phyloP scores from a whole-genome alignment of 2,888 invertebrate genomes.

The Lochmaea capreae region DNA sequence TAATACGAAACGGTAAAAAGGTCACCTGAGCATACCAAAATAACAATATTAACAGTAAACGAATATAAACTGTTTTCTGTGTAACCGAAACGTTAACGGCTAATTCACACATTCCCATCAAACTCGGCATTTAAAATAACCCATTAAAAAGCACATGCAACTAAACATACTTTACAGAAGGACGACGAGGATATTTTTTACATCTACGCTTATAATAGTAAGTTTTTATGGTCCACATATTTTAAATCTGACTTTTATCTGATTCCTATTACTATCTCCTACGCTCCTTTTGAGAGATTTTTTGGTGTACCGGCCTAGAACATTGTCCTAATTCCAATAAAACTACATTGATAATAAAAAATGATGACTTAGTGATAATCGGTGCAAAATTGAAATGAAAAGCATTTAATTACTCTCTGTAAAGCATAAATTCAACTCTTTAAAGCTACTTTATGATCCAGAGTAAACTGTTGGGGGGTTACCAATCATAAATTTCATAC shows the following conservation, averaged over 20 bases:
- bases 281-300: not conserved
- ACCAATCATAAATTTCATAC: too few species aligned
- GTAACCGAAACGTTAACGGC: constrained; percentile 17
- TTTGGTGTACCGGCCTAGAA: too few species aligned
- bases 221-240: constrained; percentile 20
- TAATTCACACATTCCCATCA: constrained; percentile 27
- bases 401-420: too few species aligned
- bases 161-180: constrained; percentile 11
- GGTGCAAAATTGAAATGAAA: too few species aligned
- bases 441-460: too few species aligned
- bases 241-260: constrained; percentile 25
- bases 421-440: too few species aligned
- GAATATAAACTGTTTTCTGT: constrained; percentile 8
- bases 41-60: too few species aligned
- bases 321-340: too few species aligned
- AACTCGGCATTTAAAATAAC: constrained; percentile 20
- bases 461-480: too few species aligned
- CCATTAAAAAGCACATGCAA: constrained; percentile 16
- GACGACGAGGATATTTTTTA: constrained; percentile 1
- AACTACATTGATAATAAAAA: too few species aligned
- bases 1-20: not conserved
- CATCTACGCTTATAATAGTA: constrained; percentile 3
- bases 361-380: too few species aligned
- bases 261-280: constrained; percentile 19
- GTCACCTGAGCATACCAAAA: not conserved